phyloP scores from a whole-genome alignment of 1,140 invertebrate species.

The Pseudoatta argentina region DNA sequence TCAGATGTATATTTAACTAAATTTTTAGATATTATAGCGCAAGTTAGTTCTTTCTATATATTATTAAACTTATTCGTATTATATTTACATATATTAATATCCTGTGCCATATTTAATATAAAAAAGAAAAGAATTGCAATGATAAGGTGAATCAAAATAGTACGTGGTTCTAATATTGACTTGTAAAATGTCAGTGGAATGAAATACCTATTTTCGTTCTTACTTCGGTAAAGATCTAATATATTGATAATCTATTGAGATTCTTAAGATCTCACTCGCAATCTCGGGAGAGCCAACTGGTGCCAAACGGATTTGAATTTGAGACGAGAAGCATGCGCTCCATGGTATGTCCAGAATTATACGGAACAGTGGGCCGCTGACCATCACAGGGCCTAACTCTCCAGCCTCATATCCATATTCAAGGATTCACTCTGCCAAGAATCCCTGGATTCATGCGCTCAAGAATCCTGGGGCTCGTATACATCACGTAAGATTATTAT shows the following conservation, averaged over 20 bases:
- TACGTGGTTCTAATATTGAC: no score
- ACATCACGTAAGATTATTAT: not conserved
- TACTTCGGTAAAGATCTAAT: not conserved
- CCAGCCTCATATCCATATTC: slow-evolving; percentile 48
- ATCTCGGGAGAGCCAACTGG: slow-evolving; percentile 21
- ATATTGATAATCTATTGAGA: slow-evolving; percentile 17
- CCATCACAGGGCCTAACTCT: slow-evolving; percentile 35
- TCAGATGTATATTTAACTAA: no score
- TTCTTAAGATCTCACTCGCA: slow-evolving; percentile 29
- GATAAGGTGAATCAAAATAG: no score
- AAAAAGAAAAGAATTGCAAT: no score
- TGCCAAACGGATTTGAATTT: slow-evolving; percentile 53
- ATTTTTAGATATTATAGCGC: no score
- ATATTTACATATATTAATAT: no score
- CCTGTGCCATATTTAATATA: no score
- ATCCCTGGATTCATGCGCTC: slow-evolving; percentile 15
- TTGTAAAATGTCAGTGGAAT: no score
- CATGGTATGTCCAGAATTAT: slow-evolving; percentile 45
- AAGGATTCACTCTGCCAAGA: slow-evolving; percentile 28
- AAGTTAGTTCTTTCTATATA: no score
- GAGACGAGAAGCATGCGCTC: slow-evolving; percentile 20
- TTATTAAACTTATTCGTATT: no score
- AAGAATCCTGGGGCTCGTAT: slow-evolving; percentile 17
- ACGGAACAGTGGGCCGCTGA: slow-evolving; percentile 34
- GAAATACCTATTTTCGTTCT: no score